These are phyloP conservation scores for Mylabris phalerata DNA, from an alignment of 1,140 invertebrate genomes.

Conservation along the genomic window DNA sequence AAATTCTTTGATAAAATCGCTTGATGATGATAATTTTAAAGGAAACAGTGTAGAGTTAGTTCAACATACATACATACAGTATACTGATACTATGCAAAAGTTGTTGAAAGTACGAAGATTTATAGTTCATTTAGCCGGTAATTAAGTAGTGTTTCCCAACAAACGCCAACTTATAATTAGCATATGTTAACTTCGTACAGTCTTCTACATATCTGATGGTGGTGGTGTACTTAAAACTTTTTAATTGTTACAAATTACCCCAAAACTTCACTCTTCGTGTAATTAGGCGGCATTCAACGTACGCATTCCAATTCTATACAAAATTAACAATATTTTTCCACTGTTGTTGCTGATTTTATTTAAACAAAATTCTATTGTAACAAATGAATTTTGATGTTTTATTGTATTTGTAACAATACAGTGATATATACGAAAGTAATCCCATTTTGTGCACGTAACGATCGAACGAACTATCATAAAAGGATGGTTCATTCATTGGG, in stretches of 20 bases:
- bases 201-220: conserved; percentile 24
- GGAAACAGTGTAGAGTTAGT: too few relatives aligned
- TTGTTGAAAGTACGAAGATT: conserved; percentile 29
- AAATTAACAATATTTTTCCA: too few relatives aligned
- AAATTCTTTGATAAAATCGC: too few relatives aligned
- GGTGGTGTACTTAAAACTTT: conserved; percentile 32
- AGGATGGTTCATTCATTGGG: conserved; percentile 26
- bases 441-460: conserved; percentile 29
- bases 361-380: too few relatives aligned
- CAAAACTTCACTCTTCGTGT: too few relatives aligned
- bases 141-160: conserved; percentile 35
- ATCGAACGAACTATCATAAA: conserved; percentile 29
- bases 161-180: conserved; percentile 40
- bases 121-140: conserved; percentile 32
- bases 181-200: conserved; percentile 41
- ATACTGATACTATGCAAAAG: not conserved
- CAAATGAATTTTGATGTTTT: too few relatives aligned
- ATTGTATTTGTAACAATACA: not conserved
- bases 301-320: too few relatives aligned
- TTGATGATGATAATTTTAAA: too few relatives aligned
- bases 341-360: too few relatives aligned
- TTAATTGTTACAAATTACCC: conserved; percentile 43
- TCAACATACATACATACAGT: too few relatives aligned
- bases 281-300: too few relatives aligned
- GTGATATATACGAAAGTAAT: conserved; percentile 34